Evolutionary conservation across 2,113 vertebrate genomes (phyloP), one percentile per base, ranked within the genome.

Genomic region (Telmatochromis sp.): DNA sequence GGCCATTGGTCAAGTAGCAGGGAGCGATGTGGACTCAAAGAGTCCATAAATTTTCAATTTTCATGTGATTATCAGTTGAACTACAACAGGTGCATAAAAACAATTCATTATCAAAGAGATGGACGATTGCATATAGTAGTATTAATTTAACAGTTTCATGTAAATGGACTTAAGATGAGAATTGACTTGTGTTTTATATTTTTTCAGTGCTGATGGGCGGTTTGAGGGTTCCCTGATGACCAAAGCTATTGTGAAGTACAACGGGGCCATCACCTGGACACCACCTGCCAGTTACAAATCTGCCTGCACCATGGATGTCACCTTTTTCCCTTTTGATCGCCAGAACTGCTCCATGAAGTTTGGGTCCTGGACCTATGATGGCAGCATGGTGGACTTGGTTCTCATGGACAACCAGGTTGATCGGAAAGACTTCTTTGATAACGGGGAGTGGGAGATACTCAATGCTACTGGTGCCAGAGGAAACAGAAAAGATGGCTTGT

Each of bases 311-410:
- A 99, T 99, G 98, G 98, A 99, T 0, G 98, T 99, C 89, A 99
- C 98, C 0, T 99, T 97, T 94, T 99, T 99, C 93, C 99, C 98
- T 5, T 99, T 99, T 1, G 99, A 99, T 93, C 96, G 97, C 2
- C 99, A 99, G 93, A 99, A 99, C 94, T 99, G 98, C 91, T 97
- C 98, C 19, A 99, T 99, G 98, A 99, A 99, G 93, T 99, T 99
- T 63, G 98, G 98, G 14, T 99, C 98, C 0, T 99, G 99, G 99
- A 99, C 98, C 0, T 99, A 99, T 0, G 98, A 99, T 2, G 98
- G 98, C 13, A 96, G 93, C 91, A 98, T 98, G 98, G 98, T 99
- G 75, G 98, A 99, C 89, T 94, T 99, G 78, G 96, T 98, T 80
- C 95, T 99, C 42, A 94, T 97, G 3, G 97, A 98, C 87, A 95